A percentile compares a stretch with the other conserved stretches of the same genome.
Conservation (phyloP, 2,113 vertebrate species). For the Tragelaphus imberbis region DNA sequence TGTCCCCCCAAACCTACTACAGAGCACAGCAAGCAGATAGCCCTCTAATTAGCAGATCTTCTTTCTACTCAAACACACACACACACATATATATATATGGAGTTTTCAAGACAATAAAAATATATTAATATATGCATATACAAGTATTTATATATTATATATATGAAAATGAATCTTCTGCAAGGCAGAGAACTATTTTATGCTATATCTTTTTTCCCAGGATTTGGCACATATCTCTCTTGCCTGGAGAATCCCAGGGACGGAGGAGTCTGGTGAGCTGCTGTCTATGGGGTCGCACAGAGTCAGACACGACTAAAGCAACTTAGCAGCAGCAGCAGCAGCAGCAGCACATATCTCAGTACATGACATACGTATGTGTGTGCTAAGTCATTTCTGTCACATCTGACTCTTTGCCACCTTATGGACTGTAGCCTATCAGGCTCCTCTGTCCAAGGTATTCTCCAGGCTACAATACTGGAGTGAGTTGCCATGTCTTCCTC, state of each 20-base stretch:
- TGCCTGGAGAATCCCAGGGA: too few relatives aligned
- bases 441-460: not conserved
- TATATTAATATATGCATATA: not conserved
- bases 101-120: not conserved
- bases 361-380: accelerated
- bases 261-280: too few relatives aligned
- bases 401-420: not conserved
- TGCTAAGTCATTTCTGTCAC: not conserved
- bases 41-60: not conserved
- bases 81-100: accelerated
- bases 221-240: not conserved
- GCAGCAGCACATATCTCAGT: not conserved
- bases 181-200: not conserved
- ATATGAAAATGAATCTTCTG: not conserved
- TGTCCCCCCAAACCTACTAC: not conserved
- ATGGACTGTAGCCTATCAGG: not conserved
- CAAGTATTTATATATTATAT: not conserved
- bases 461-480: not conserved
- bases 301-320: too few relatives aligned
- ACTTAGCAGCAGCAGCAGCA: too few relatives aligned
- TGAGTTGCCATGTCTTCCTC: not conserved
- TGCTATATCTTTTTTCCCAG: not conserved
- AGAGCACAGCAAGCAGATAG: not conserved
- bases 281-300: too few relatives aligned
- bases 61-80: not conserved